These are phyloP conservation scores for Meandrina meandrites DNA, from an alignment of 92 coral and sea anemone genomes.

Conservation along the genomic window DNA sequence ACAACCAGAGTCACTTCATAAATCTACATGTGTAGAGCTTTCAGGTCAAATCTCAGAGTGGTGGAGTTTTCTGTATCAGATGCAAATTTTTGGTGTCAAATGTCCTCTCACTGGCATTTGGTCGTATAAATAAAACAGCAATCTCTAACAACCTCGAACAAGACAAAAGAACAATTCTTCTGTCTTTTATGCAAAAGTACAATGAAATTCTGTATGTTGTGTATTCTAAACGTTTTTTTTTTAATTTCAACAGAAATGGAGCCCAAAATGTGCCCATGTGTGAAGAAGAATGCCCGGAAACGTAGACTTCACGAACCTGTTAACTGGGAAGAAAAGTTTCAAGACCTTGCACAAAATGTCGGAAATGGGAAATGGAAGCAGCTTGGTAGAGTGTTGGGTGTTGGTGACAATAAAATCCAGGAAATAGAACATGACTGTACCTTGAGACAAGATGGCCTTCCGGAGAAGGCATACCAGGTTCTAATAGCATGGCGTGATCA, in stretches of 20 bases:
- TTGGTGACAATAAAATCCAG: constrained; percentile 66
- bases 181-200: no score
- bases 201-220: no score
- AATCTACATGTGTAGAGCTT: no score
- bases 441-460: constrained; percentile 77
- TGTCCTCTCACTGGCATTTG: no score
- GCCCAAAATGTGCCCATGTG: constrained; percentile 74
- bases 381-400: constrained; percentile 76
- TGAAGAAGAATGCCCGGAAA: constrained; percentile 83
- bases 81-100: no score
- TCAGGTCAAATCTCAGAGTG: no score
- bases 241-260: constrained; percentile 26
- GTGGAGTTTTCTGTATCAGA: no score
- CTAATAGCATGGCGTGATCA: constrained; percentile 84
- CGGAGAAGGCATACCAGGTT: constrained; percentile 90
- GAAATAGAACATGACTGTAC: constrained; percentile 80
- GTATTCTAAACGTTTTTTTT: not conserved
- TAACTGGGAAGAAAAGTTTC: constrained; percentile 73
- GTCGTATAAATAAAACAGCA: no score
- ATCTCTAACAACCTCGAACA: no score
- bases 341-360: constrained; percentile 65
- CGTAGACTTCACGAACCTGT: constrained; percentile 63
- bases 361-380: constrained; percentile 78
- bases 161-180: no score
- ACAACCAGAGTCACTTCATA: no score